phyloP scores from a whole-genome alignment of 2,797 vertebrate genomes.

The Sebastes nivosus region DNA sequence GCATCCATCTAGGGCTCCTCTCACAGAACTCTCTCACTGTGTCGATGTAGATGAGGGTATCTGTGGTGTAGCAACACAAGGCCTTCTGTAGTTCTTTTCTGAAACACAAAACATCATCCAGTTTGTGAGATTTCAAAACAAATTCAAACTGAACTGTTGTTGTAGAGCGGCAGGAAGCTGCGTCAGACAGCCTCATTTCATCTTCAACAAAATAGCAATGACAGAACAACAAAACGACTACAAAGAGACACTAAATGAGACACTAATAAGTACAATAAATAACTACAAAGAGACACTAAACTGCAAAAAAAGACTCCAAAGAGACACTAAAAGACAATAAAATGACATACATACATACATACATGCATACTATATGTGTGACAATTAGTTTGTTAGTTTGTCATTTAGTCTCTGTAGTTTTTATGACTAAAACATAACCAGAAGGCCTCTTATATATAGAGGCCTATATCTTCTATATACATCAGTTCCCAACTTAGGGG shows the following conservation, averaged over 20 bases:
- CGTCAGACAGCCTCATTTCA: neutral
- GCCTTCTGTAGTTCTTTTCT: slow-evolving; percentile 58
- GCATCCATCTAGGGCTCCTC: slow-evolving; percentile 57
- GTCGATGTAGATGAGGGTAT: slow-evolving; percentile 63
- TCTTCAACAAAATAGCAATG: neutral
- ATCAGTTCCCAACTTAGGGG: too few species aligned
- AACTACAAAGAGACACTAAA: neutral
- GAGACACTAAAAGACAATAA: too few species aligned
- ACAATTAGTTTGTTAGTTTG: too few species aligned
- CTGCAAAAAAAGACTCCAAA: too few species aligned
- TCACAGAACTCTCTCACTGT: slow-evolving; percentile 65
- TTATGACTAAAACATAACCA: too few species aligned
- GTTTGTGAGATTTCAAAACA: neutral
- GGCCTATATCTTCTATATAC: too few species aligned
- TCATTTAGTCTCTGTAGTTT: too few species aligned
- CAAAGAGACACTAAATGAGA: neutral
- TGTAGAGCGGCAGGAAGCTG: neutral
- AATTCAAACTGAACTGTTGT: neutral
- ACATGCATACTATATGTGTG: too few species aligned
- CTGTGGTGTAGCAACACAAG: slow-evolving; percentile 56
- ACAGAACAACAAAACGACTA: too few species aligned
- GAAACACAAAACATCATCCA: slow-evolving; percentile 6
- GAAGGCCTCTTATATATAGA: too few species aligned
- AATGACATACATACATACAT: too few species aligned
- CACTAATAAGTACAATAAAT: neutral